Percentiles rank a stretch among this genome's conserved stretches.
phyloP scores from a whole-genome alignment of 2,113 vertebrate genomes.

The Platichthys flesus region DNA sequence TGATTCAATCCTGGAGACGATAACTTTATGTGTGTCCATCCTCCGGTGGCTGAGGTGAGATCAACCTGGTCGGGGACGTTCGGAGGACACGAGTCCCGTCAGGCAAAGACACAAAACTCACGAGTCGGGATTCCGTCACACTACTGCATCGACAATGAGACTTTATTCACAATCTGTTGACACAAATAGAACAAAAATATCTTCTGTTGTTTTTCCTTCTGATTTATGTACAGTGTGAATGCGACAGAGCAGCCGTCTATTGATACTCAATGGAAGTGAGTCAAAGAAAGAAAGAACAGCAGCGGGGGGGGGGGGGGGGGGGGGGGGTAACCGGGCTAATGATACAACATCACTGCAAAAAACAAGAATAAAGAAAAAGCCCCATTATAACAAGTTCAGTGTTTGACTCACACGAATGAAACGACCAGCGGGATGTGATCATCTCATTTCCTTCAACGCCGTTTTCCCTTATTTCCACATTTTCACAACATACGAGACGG shows the following conservation, averaged over 20 bases:
- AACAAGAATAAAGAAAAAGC: neutral
- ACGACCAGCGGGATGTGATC: neutral
- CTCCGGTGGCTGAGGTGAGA: too few relatives aligned
- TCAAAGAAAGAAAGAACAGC: conserved; percentile 7
- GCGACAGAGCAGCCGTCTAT: conserved; percentile 47
- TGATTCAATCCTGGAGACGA: too few relatives aligned
- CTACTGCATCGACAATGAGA: conserved; percentile 81
- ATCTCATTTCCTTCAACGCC: neutral
- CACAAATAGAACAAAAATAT: conserved; percentile 87
- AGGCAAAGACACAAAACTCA: conserved; percentile 5
- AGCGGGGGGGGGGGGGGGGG: fast-evolving
- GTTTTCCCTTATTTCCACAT: neutral
- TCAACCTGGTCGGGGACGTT: too few relatives aligned
- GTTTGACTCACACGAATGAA: neutral
- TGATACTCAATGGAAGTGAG: conserved; percentile 4
- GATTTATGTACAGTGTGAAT: conserved; percentile 70
- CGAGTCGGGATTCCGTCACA: conserved; percentile 64
- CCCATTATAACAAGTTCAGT: neutral
- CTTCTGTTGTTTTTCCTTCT: conserved; percentile 63
- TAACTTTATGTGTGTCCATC: too few relatives aligned
- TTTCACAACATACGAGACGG: neutral
- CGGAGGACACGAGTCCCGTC: too few relatives aligned
- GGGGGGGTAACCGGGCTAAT: neutral
- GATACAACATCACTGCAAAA: neutral
- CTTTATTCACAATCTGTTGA: conserved; percentile 87